Evolutionary conservation across 2,113 vertebrate genomes (phyloP).

Genomic region (Chionomys nivalis): DNA sequence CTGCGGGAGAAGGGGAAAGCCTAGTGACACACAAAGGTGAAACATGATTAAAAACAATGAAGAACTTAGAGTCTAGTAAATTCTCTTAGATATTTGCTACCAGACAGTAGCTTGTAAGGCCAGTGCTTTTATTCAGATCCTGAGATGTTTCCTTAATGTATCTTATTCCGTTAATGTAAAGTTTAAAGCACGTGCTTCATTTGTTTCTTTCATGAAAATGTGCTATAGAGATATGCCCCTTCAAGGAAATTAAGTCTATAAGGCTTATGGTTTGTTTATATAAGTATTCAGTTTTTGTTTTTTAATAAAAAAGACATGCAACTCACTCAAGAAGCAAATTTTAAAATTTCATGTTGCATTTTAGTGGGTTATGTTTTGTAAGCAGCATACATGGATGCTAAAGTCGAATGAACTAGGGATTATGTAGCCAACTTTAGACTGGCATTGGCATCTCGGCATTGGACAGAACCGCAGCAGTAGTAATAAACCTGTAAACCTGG

Average conservation of each 20-base stretch:
- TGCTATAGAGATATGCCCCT: not conserved
- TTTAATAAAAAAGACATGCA: not conserved
- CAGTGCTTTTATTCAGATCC: not conserved
- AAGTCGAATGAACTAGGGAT: constrained; percentile 7
- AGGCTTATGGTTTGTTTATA: constrained; percentile 9
- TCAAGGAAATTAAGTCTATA: constrained; percentile 29
- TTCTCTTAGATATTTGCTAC: constrained; percentile 49
- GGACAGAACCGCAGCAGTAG: not conserved
- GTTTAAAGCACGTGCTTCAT: constrained; percentile 6
- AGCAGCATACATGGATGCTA: not conserved
- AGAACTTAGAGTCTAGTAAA: not conserved
- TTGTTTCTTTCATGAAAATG: constrained; percentile 34
- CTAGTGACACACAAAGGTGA: constrained; percentile 40
- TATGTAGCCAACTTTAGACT: constrained; percentile 18
- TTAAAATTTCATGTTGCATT: not conserved
- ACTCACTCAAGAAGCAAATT: constrained; percentile 20
- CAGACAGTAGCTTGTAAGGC: constrained; percentile 19
- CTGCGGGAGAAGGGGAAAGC: not conserved
- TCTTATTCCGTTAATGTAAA: not conserved
- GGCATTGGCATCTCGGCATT: not conserved
- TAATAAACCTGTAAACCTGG: not conserved
- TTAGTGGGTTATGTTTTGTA: constrained; percentile 42
- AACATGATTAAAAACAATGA: not conserved
- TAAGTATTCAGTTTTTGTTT: constrained; percentile 5
- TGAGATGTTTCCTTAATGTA: constrained; percentile 46